Evolutionary conservation across 2,888 invertebrate genomes (phyloP).

Genomic region (Rapana venosa): DNA sequence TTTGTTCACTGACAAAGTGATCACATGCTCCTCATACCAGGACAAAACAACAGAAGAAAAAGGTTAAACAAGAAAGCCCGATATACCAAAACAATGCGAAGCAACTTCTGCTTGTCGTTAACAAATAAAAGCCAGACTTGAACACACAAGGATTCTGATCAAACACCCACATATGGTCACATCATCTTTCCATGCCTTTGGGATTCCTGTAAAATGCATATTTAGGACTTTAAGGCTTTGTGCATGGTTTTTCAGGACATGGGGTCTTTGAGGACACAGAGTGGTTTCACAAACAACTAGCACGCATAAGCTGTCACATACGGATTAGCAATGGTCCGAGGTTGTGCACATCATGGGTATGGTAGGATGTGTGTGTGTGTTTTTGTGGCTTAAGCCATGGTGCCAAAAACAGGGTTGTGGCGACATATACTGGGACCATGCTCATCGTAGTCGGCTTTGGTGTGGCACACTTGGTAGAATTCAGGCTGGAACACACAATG

Average conservation of each 20-base stretch:
- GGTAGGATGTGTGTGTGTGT: neutral
- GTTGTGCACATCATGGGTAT: neutral
- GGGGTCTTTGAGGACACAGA: neutral
- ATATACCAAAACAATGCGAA: neutral
- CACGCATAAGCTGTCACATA: neutral
- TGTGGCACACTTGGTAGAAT: conserved; percentile 99
- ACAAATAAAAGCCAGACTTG: neutral
- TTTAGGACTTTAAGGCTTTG: conserved; percentile 35
- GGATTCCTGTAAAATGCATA: conserved; percentile 32
- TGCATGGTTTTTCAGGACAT: neutral
- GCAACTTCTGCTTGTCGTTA: no score
- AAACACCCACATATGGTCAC: neutral
- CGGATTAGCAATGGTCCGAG: conserved; percentile 4
- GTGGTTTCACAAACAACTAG: conserved; percentile 5
- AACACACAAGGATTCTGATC: neutral
- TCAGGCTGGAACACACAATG: conserved; percentile 85
- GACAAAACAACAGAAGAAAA: neutral
- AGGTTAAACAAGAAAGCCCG: neutral
- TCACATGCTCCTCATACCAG: neutral
- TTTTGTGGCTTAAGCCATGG: conserved; percentile 64
- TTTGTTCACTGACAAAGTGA: neutral
- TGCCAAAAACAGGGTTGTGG: conserved; percentile 98
- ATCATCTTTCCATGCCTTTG: neutral
- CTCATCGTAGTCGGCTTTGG: conserved; percentile 99
- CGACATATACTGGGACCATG: conserved; percentile 99